Evolutionary conservation across 2,888 invertebrate genomes (phyloP), one percentile per base, ranked within the genome.

Genomic region (Onchidella celtica): DNA sequence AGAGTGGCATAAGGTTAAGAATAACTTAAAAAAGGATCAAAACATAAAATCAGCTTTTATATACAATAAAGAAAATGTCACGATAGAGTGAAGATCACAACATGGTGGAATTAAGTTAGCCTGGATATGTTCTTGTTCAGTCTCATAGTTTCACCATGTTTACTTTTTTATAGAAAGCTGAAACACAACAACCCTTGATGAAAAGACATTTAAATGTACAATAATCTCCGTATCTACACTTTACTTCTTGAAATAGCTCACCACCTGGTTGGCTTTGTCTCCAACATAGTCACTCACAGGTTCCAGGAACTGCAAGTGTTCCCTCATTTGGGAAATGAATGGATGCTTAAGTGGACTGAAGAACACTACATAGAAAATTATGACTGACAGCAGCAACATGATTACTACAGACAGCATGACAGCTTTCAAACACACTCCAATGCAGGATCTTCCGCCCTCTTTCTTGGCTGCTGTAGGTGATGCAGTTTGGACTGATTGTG

Each of bases 331-430:
- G 57, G 85, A 87, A 85, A 89, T 78, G 14, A 87, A 36, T 11
- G 89, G 88, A 81, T 90, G 90, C 72, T 90, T 76, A 65, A 89
- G 85, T 65, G 88, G 86, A 34, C 89, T 88, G 84, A 89, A 90
- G 86, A 87, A 88, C 32, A 90, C 84, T 61, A 89, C 84, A 65
- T 83, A 84, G 59, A 86, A 85, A 65, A 87, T 83, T 29, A 86
- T 81, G 3, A 85, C 81, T 27, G 89, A 86, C 68, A 89, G 85
- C 65, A 90, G 82, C 63, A 89, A 84, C 34, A 87, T 79, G 65
- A 88, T 87, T 70, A 89, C 84, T 32, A 88, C 82, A 32, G 90
- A 88, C 72, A 84, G 81, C 27, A 86, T 79, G 38, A 89, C 70
- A 14, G 88, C 73, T 65, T 86, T 87, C 38, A 86, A 83, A 81